phyloP scores from a whole-genome alignment of 2,888 invertebrate species.

The Oxycera nigricornis region DNA sequence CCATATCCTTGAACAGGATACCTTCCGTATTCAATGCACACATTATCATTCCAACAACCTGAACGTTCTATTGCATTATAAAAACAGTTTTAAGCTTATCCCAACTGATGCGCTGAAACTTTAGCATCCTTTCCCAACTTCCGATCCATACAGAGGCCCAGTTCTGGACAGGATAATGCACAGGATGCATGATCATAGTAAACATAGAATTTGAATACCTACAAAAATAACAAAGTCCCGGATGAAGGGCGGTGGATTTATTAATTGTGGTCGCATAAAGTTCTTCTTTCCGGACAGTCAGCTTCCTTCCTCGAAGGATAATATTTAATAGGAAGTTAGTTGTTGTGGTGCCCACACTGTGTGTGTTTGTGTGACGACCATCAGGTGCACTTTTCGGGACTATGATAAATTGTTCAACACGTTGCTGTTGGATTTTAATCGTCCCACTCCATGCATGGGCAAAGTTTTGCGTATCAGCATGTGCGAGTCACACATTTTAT shows the following conservation, averaged over 20 bases:
- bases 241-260: constrained; percentile 22
- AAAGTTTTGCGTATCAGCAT: too few relatives aligned
- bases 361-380: background rate
- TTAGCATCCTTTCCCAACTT: background rate
- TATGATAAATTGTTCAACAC: constrained; percentile 29
- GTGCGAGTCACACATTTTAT: too few relatives aligned
- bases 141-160: background rate
- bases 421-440: too few relatives aligned
- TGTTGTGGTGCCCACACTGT: background rate
- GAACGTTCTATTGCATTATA: background rate
- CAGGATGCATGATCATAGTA: constrained; percentile 8
- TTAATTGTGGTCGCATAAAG: constrained; percentile 33
- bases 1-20: background rate
- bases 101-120: constrained; percentile 15
- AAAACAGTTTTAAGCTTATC: background rate
- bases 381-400: constrained; percentile 7
- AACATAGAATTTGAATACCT: constrained; percentile 5
- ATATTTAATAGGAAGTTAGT: background rate
- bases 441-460: too few relatives aligned
- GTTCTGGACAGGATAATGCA: constrained; percentile 18
- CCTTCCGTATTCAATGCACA: background rate
- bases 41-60: background rate
- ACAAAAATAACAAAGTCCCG: background rate
- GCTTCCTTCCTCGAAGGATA: background rate
- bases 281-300: background rate